Evolutionary conservation across 2,113 vertebrate species (phyloP), one percentile per base, ranked within the genome.

Genomic region (Meles meles): DNA sequence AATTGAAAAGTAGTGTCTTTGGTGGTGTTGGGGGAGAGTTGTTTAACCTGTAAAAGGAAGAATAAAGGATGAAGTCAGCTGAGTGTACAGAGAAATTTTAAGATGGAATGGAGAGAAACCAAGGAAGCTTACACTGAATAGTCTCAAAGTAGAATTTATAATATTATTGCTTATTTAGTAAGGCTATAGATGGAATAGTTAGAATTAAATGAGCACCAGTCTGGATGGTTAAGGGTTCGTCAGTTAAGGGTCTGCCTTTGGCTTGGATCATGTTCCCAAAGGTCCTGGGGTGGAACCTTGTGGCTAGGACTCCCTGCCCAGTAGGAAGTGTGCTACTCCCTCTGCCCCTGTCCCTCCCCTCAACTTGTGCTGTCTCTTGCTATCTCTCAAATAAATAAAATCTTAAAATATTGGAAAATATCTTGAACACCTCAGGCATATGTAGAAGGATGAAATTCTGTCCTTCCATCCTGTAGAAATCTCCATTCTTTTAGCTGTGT

Each of bases 321-420:
- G 31, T 14, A 2, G 63, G 63, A 31, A 34, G 31, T 67, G 14
- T 34, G 63, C 31, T 67, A 34, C 31, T 34, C 31, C 29, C 15
- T 65, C 27, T 65, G 29, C 63, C 63, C 29, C 63, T 65, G 29
- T 29, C 13, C 63, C 29, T 65, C 5, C 63, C 29, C 27, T 14
- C 29, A 65, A 67, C 31, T 34, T 67, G 31, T 34, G 63, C 6
- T 34, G 14, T 34, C 31, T 67, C 63, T 34, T 17, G 63, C 31
- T 67, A 15, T 67, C 14, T 67, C 31, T 67, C 63, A 31, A 67
- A n/a, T 69, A 69, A 69, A 69, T 37, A n/a, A 37, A 69, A 69
- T 69, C 34, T n/a, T n/a, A 1, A 18, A n/a, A 69, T n/a, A 67
- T 95, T 95, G 91, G 85, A 88, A 96, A 72, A 81, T 74, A 77